A percentile compares a stretch with the other conserved stretches of the same genome.
Conservation (phyloP, 1,140 invertebrate species). For the Galleria mellonella region DNA sequence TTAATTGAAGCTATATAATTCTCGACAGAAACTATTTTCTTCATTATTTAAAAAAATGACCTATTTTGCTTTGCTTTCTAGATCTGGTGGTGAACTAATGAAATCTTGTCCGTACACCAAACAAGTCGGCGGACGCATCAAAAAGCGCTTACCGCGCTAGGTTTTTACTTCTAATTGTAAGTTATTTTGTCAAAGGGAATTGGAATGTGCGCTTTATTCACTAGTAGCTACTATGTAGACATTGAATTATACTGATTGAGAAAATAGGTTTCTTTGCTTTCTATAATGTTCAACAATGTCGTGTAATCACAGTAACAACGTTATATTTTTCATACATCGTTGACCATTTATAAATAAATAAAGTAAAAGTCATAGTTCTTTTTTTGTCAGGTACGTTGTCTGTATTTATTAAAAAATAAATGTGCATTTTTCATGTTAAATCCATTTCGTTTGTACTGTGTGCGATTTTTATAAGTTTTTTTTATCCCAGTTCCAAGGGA, state of each 20-base stretch:
- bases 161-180: conserved; percentile 37
- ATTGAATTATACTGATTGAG: conserved; percentile 15
- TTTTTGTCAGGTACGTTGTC: conserved; percentile 1
- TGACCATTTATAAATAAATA: conserved; percentile 2
- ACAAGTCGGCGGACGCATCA: conserved; percentile 30
- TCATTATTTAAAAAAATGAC: too few species aligned
- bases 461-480: neutral
- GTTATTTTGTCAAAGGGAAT: conserved; percentile 22
- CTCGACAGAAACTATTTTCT: too few species aligned
- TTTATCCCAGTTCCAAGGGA: neutral
- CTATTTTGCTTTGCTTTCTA: conserved; percentile 14
- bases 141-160: conserved; percentile 32
- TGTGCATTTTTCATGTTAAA: conserved; percentile 3
- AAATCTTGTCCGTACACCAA: conserved; percentile 31
- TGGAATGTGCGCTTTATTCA: conserved; percentile 8
- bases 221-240: conserved; percentile 10
- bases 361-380: neutral
- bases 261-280: too few species aligned
- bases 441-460: neutral
- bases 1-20: too few species aligned
- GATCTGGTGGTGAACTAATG: conserved; percentile 29
- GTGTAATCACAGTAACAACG: neutral
- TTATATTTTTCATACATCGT: neutral
- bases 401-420: conserved; percentile 1
- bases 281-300: too few species aligned